Evolutionary conservation across 2,113 vertebrate species (phyloP), one percentile per base, ranked within the genome.

Genomic region (Grus americana): DNA sequence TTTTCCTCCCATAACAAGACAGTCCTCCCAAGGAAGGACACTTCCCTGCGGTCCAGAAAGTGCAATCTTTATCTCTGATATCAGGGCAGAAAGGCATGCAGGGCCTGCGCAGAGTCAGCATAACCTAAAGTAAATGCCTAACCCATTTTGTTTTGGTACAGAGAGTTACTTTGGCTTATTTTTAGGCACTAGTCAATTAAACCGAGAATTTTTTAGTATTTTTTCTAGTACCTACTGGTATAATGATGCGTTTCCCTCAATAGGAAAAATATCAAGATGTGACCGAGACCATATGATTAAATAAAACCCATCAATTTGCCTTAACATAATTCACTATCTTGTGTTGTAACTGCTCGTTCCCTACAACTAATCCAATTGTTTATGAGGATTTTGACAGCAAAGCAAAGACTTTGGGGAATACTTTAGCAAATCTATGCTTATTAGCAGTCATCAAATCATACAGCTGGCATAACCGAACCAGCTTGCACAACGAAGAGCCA

Each of bases 351-450:
- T 87, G 73, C 75, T 95, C 67, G 40, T 94, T 91, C 87, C 38
- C n/a, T 74, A 66, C 52, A 80, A 78, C 76, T 95, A 95, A 95
- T 92, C 71, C 63, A 90, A 78, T 88, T 91, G 83, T 54, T 91
- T 76, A 93, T 67, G 86, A 95, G 86, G 72, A 95, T 92, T 93
- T 84, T 95, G 75, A 74, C 17, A 21, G 79, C 83, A 88, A 73
- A 76, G 49, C 38, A 59, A 80, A 72, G 93, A 66, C 91, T 93
- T 83, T 44, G 57, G 91, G 90, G 89, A 96, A 92, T 91, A 81
- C 44, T 94, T 81, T 61, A 81, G 91, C 65, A 94, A 91, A 63
- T 44, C 65, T 91, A 14, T 63, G 86, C 81, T 85, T 88, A 79
- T 94, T 82, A 93, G 65, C 61, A 79, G 57, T 57, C 83, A 84